phyloP scores from a whole-genome alignment of 2,113 vertebrate genomes.

The Actenoides hombroni region DNA sequence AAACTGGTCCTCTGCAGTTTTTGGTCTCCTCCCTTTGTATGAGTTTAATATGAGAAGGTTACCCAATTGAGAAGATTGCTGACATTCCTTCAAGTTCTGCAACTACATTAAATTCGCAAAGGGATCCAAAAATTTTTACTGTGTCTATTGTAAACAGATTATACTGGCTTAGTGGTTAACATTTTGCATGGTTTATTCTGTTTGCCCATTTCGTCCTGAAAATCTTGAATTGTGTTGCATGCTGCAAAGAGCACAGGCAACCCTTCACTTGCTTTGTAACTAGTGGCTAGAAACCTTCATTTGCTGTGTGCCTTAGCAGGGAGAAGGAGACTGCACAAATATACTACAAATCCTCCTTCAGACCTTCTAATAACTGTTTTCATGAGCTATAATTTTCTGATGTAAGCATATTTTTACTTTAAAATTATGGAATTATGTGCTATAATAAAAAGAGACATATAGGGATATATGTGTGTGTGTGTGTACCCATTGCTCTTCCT shows the following conservation, averaged over 20 bases:
- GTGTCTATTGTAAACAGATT: slow-evolving; percentile 45
- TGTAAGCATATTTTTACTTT: background rate
- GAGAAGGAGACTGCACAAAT: background rate
- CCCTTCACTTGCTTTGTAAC: background rate
- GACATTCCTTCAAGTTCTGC: background rate
- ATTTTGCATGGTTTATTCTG: background rate
- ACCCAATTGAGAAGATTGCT: background rate
- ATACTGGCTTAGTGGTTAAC: slow-evolving; percentile 2
- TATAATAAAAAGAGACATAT: background rate
- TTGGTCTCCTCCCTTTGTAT: background rate
- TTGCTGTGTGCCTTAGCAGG: background rate
- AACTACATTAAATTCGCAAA: background rate
- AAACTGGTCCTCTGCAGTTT: background rate
- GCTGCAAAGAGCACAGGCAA: background rate
- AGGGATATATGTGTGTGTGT: background rate
- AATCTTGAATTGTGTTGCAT: background rate
- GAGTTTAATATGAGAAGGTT: background rate
- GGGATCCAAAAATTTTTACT: background rate
- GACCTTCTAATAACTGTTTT: background rate
- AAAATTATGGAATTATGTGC: background rate
- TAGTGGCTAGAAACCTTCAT: background rate
- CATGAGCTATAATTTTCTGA: background rate
- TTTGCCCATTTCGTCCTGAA: background rate
- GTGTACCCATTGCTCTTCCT: background rate
- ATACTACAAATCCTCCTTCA: background rate